Evolutionary conservation across 2,888 invertebrate species (phyloP).

Genomic region (Melanostoma mellinum): DNA sequence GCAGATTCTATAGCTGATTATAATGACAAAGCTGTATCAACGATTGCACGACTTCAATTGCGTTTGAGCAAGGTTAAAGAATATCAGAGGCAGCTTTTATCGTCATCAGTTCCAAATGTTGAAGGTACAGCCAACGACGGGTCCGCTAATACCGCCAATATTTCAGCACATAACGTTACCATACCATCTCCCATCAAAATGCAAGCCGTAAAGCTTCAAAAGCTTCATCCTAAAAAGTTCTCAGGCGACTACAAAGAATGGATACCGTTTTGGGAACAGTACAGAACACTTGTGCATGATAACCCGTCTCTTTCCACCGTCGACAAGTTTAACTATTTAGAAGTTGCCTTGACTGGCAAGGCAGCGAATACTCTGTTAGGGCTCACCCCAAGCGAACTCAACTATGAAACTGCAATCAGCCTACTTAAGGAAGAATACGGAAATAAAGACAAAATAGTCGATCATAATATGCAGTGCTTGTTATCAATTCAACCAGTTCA

Average conservation of each 20-base stretch:
- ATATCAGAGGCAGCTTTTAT: slow-evolving; percentile 25
- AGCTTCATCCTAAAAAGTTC: slow-evolving; percentile 20
- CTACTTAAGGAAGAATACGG: slow-evolving; percentile 19
- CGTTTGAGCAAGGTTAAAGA: slow-evolving; percentile 31
- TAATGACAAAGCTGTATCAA: slow-evolving; percentile 22
- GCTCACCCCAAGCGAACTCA: slow-evolving; percentile 30
- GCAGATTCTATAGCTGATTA: slow-evolving; percentile 34
- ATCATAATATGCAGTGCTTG: slow-evolving; percentile 30
- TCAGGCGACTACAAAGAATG: slow-evolving; percentile 20
- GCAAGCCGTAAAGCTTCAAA: slow-evolving; percentile 21
- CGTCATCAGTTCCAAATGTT: neutral
- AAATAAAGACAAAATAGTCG: slow-evolving; percentile 13
- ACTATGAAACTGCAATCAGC: slow-evolving; percentile 20
- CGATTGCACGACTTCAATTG: slow-evolving; percentile 25
- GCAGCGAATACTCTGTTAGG: slow-evolving; percentile 24
- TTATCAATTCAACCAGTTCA: slow-evolving; percentile 30
- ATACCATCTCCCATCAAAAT: slow-evolving; percentile 21
- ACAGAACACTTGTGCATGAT: slow-evolving; percentile 28
- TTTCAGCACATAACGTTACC: slow-evolving; percentile 14
- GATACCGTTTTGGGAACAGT: slow-evolving; percentile 24
- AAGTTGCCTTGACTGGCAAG: slow-evolving; percentile 15
- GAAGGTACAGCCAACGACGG: neutral
- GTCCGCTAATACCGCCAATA: neutral
- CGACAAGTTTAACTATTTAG: slow-evolving; percentile 38
- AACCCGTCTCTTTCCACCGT: slow-evolving; percentile 26